phyloP scores from a whole-genome alignment of 2,888 invertebrate species.

The Lampropteryx suffumata region DNA sequence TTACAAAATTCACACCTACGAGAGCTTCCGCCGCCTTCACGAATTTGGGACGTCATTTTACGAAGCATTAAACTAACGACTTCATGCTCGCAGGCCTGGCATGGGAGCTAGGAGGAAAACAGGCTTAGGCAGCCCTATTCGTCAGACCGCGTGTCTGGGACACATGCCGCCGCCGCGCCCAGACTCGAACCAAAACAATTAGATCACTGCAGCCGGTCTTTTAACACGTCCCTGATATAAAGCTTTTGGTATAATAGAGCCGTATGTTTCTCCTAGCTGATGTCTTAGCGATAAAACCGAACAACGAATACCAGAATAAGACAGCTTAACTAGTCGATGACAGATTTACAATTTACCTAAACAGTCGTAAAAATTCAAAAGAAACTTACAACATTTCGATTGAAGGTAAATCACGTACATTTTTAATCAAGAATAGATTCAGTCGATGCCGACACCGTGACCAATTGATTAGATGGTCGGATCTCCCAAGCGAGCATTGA shows the following conservation, averaged over 20 bases:
- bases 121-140: constrained; percentile 59
- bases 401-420: constrained; percentile 50
- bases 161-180: constrained; percentile 47
- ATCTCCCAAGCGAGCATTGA: constrained; percentile 53
- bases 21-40: constrained; percentile 30
- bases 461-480: constrained; percentile 60
- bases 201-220: constrained; percentile 55
- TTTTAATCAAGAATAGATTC: constrained; percentile 43
- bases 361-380: constrained; percentile 28
- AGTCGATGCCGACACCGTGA: constrained; percentile 53
- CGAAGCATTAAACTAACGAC: constrained; percentile 52
- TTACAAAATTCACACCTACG: constrained; percentile 30
- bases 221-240: constrained; percentile 54
- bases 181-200: constrained; percentile 70
- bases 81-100: constrained; percentile 42
- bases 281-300: constrained; percentile 32
- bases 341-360: constrained; percentile 37
- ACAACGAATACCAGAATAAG: constrained; percentile 28
- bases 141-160: constrained; percentile 41
- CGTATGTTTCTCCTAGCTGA: constrained; percentile 29
- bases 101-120: constrained; percentile 6
- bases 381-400: constrained; percentile 43
- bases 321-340: constrained; percentile 25
- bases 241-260: constrained; percentile 43
- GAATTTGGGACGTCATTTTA: constrained; percentile 46